Evolutionary conservation across 2,113 vertebrate species (phyloP).

Genomic region (Nycticorax nycticorax): DNA sequence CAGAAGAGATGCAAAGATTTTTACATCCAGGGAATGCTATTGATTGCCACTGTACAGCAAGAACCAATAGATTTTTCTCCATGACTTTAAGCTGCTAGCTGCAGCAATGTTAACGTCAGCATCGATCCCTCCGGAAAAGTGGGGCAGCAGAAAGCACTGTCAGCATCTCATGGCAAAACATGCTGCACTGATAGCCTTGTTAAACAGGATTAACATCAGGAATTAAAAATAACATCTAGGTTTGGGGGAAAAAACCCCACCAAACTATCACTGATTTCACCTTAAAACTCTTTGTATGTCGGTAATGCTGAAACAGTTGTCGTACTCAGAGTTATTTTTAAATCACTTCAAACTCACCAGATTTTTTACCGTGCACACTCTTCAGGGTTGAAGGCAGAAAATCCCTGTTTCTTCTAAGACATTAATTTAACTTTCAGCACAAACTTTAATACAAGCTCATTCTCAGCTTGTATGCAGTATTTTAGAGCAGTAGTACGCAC

Average conservation of each 20-base stretch:
- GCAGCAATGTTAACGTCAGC: not conserved
- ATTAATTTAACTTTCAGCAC: not conserved
- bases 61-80: not conserved
- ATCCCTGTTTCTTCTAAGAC: not conserved
- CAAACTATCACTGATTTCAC: not conserved
- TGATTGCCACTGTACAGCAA: not conserved
- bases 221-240: constrained; percentile 53
- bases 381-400: not conserved
- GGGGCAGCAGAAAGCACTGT: constrained; percentile 27
- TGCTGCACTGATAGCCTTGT: not conserved
- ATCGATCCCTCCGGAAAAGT: constrained; percentile 33
- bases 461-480: not conserved
- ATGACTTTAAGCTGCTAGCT: not conserved
- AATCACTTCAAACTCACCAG: not conserved
- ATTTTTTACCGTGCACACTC: not conserved
- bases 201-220: constrained; percentile 53
- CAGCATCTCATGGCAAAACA: constrained; percentile 29
- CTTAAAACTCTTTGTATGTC: not conserved
- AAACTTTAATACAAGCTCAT: not conserved
- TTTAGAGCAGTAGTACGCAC: not conserved
- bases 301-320: not conserved
- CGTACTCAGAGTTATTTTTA: not conserved
- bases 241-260: not conserved
- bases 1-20: not conserved
- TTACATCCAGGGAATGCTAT: not conserved